Base-by-base conservation (phyloP, 2,888 invertebrate species). In the Agrenia bidenticulata region DNA sequence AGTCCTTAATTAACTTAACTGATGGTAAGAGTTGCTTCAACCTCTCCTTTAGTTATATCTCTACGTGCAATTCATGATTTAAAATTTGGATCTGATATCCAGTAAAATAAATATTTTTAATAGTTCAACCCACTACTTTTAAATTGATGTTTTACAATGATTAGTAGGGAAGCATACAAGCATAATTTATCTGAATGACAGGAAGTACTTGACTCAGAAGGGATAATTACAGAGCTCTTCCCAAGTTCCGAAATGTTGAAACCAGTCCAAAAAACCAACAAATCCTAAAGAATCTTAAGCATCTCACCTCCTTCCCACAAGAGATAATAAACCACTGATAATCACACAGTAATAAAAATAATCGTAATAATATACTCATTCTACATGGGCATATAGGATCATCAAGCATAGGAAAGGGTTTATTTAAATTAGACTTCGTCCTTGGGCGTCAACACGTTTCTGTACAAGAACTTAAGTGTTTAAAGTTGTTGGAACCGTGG, bases 371-470 rank as follows among this genome's bases (percentile, higher is more conserved):
- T 45, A 15, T 5, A 45, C 45, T 5, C 45, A 45, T 5, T 15
- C 15, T 45, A 19, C 45, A 17, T 45, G 45, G 17, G 19, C 45
- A 19, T 15, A 39, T 39, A 45, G 4, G 5, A 17, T 9, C 45
- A 45, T 17, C 45, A 15, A 9, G 45, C 5, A n/a, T 45, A 45
- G 19, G 45, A 45, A 45, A 45, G 45, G 45, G 45, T 45, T 45
- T 45, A 45, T 45, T 45, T 45, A 45, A 45, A 45, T 45, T 45
- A 45, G 19, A 19, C 45, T 19, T n/a, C 19, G 45, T 45, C 45
- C 45, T 45, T 45, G 45, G 45, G 45, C 45, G 45, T 45, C 19
- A 45, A 45, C 32, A 32, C 32, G 32, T 32, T 32, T 32, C 32
- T 32, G 11, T 32, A 32, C 11, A 32, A 11, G 32, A 32, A n/a